Conservation (phyloP, 2,888 invertebrate genomes). For the Drosophila tanythrix region DNA sequence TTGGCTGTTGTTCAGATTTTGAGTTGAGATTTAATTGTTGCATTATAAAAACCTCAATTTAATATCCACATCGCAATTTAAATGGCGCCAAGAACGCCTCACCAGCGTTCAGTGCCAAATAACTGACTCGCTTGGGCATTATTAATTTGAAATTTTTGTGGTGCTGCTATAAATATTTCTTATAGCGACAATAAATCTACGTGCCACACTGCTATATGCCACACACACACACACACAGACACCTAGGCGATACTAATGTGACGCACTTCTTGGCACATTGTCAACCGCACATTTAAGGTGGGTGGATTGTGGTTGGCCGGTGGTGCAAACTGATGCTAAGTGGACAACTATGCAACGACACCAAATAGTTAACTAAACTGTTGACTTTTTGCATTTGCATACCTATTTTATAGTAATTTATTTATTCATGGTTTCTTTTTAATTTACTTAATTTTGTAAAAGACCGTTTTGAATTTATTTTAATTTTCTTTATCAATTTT, state of each 20-base stretch:
- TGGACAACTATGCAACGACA: constrained; percentile 3
- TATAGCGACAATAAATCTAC: constrained; percentile 62
- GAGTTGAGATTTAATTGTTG: constrained; percentile 57
- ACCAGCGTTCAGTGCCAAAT: constrained; percentile 23
- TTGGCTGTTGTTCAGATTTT: constrained; percentile 46
- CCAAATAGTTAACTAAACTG: neutral
- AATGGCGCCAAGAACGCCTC: constrained; percentile 67
- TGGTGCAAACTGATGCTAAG: constrained; percentile 22
- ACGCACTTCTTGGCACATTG: constrained; percentile 40
- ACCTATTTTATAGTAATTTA: neutral
- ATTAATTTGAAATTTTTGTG: constrained; percentile 45
- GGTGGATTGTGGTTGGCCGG: constrained; percentile 11
- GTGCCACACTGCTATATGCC: constrained; percentile 19
- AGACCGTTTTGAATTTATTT: neutral
- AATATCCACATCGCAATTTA: constrained; percentile 58
- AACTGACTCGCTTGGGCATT: constrained; percentile 41
- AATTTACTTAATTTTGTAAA: neutral
- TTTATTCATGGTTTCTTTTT: too few species aligned
- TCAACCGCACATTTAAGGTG: neutral
- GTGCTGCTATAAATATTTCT: constrained; percentile 56
- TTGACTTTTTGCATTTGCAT: neutral
- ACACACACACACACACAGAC: neutral
- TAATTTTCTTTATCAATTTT: neutral
- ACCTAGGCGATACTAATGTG: constrained; percentile 24
- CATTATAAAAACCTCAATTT: constrained; percentile 57